Evolutionary conservation across 2,797 vertebrate genomes (phyloP), one percentile per base, ranked within the genome.

Genomic region (Halcyon smyrnensis): DNA sequence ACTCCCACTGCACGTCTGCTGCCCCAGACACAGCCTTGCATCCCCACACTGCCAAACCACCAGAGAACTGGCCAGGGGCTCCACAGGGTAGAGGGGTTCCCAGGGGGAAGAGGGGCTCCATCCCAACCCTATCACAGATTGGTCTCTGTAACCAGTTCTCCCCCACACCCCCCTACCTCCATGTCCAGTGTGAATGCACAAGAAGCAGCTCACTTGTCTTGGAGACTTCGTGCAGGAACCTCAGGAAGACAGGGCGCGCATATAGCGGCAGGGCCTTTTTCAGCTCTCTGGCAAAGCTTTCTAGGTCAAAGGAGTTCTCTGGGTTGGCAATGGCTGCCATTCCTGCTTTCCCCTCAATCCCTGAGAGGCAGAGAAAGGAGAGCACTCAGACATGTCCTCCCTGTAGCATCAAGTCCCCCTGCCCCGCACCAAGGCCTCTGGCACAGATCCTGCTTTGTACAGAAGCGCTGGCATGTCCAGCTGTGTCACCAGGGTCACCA

Each of bases 261-360:
- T 99, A 99, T 0, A 98, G 97, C 0, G 99, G 99, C 60, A 99
- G 98, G 6, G 98, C 98, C 95, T 99, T 99, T 91, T 98, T 98
- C 97, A 99, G 98, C 39, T 99, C 98, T 28, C 94, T 98, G 25
- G 98, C 98, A 81, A 99, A 99, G 86, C 79, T 97, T 53, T 98
- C 98, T 85, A 99, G 97, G 97, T 99, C 98, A 13, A 98, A 98
- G 87, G 91, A 97, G 64, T 98, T 90, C 4, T 97, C 95, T 0
- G 99, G 98, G 90, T 98, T 99, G 0, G 98, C 99, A 0, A 99
- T 98, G 36, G 99, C 99, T 1, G 99, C 99, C 99, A 99, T 99
- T 68, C 99, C 99, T 6, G 99, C 99, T 91, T 99, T 99, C 28
- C 99, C 99, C 89, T 99, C 99, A 3, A 98, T 98, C 67, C 99